These are phyloP conservation scores for Papilio protenor DNA, from an alignment of 2,888 invertebrate species.

Conservation along the genomic window DNA sequence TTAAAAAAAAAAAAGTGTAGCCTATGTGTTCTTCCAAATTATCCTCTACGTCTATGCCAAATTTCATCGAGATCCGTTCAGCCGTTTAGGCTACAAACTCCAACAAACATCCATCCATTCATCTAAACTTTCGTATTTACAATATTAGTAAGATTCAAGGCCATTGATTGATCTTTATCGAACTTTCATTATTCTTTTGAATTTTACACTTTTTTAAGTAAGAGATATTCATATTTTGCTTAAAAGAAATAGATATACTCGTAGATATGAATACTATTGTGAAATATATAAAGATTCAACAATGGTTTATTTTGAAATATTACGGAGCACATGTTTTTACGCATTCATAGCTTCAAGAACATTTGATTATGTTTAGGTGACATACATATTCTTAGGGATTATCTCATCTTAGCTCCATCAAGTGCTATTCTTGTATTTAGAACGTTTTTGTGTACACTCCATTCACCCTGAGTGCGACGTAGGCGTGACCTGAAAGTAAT, in stretches of 20 bases:
- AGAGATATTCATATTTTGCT: neutral
- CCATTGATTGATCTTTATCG: neutral
- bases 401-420: conserved; percentile 9
- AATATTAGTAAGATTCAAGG: neutral
- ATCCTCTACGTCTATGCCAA: too few species aligned
- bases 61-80: too few species aligned
- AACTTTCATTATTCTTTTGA: neutral
- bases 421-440: conserved; percentile 20
- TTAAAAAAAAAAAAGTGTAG: too few species aligned
- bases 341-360: neutral
- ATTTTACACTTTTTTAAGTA: neutral
- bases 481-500: conserved; percentile 26
- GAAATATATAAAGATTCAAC: too few species aligned
- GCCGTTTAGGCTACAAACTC: too few species aligned
- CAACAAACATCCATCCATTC: too few species aligned
- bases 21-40: too few species aligned
- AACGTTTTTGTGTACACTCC: conserved; percentile 20
- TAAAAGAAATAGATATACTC: neutral
- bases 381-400: neutral
- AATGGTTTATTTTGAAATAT: neutral
- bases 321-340: neutral
- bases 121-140: too few species aligned
- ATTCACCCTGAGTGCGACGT: conserved; percentile 20
- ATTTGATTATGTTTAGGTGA: neutral
- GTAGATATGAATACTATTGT: too few species aligned